A percentile compares a stretch with the other conserved stretches of the same genome.
Conservation (phyloP, 2,113 vertebrate genomes). For the Argyrosomus japonicus region DNA sequence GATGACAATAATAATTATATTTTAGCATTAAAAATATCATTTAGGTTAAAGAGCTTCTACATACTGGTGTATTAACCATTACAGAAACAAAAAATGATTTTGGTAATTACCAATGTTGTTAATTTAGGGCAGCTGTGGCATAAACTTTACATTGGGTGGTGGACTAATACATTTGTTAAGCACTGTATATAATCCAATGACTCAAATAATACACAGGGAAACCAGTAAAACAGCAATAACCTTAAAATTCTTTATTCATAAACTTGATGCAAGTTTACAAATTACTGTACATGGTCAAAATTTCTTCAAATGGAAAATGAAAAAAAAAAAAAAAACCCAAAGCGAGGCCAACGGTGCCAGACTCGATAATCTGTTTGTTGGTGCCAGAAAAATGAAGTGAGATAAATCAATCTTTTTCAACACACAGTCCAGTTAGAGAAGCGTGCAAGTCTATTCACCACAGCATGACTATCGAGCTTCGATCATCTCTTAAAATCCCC, state of each 20-base stretch:
- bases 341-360: conserved; percentile 59
- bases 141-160: too few species aligned
- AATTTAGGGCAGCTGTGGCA: too few species aligned
- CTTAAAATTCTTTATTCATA: conserved; percentile 89
- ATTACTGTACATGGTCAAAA: conserved; percentile 89
- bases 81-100: too few species aligned
- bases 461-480: conserved; percentile 45
- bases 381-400: conserved; percentile 52
- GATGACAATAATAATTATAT: too few species aligned
- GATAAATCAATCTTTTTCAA: conserved; percentile 53
- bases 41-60: too few species aligned
- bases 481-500: conserved; percentile 23
- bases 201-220: conserved; percentile 19
- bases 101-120: too few species aligned
- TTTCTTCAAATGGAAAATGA: conserved; percentile 78
- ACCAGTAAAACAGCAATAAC: conserved; percentile 42
- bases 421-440: conserved; percentile 69
- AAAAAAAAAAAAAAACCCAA: conserved; percentile 53
- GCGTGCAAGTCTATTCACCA: conserved; percentile 60
- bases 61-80: too few species aligned
- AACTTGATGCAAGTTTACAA: conserved; percentile 91
- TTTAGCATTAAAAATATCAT: too few species aligned
- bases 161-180: too few species aligned
- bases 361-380: conserved; percentile 42
- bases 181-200: neutral